A percentile compares a stretch with the other conserved stretches of the same genome.
Evolutionary conservation across 2,888 invertebrate species (phyloP).

Genomic region (Drosophila eohydei): DNA sequence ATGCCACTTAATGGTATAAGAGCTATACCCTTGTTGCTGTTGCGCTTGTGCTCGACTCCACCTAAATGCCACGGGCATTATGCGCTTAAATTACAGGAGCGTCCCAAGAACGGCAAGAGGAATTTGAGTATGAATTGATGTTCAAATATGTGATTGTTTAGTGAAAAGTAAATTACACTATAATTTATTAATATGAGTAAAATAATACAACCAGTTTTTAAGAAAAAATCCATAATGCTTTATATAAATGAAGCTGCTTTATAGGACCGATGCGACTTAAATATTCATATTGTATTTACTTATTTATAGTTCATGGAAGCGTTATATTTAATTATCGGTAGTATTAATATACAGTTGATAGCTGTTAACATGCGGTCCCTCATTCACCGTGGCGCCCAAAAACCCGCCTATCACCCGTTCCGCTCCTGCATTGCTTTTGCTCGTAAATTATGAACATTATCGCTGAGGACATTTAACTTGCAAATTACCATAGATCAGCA

Average conservation of each 20-base stretch:
- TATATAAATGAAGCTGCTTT: background rate
- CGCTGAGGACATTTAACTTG: slow-evolving; percentile 65
- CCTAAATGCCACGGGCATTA: slow-evolving; percentile 30
- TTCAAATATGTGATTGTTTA: background rate
- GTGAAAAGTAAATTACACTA: background rate
- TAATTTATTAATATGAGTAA: background rate
- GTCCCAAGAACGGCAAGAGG: background rate
- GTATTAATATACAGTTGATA: background rate
- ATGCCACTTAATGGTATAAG: slow-evolving; percentile 69
- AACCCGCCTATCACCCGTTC: background rate
- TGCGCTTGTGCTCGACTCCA: slow-evolving; percentile 9
- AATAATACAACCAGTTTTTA: background rate
- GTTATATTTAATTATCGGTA: background rate
- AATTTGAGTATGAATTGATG: background rate
- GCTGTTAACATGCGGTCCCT: background rate
- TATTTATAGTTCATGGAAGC: background rate
- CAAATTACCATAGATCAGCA: slow-evolving; percentile 70
- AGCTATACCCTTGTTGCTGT: slow-evolving; percentile 29
- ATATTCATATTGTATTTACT: too few relatives aligned
- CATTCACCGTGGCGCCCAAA: background rate
- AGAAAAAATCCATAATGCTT: background rate
- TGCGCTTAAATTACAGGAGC: slow-evolving; percentile 35
- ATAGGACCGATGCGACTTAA: too few relatives aligned
- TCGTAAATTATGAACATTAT: slow-evolving; percentile 66
- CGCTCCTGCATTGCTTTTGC: slow-evolving; percentile 30